Evolutionary conservation across 2,113 vertebrate species (phyloP), one percentile per base, ranked within the genome.

Genomic region (Hippocampus comes): DNA sequence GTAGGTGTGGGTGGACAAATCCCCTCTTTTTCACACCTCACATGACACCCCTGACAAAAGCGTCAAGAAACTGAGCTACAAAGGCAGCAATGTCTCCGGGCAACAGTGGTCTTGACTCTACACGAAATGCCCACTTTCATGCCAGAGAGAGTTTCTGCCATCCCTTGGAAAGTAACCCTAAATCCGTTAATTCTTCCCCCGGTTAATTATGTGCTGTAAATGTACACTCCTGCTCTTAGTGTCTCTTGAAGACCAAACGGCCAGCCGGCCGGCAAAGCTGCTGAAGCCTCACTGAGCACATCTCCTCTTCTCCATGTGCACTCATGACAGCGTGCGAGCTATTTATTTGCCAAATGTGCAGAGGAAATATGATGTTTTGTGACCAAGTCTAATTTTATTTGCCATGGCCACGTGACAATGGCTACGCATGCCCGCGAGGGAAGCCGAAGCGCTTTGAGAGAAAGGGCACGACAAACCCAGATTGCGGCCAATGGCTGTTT

Each of bases 341-440:
- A 63, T 78, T 71, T 81, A 70, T 71, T 70, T 65, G 75, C 67
- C 72, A 68, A 70, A 49, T 56, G 72, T 77, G 74, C 43, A 57
- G 46, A 63, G 42, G 57, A 66, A 71, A 46, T 56, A 68, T 73
- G 55, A 2, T 42, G 21, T 70, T 80, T 72, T 82, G 71, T 77
- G 69, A 80, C 77, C 81, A 86, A 76, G 82, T 69, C 83, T 55
- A 86, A 87, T 87, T 73, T 77, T 78, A 79, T 89, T 91, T 74
- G 68, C 75, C 75, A 82, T 65, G 82, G 80, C 85, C 84, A 89
- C 72, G 42, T 87, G 80, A 78, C 51, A 70, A 64, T 21, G 73
- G 79, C 81, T 81, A 83, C 76, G 74, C 78, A 49, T 70, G 77
- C 68, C 75, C 79, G 74, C 78, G 51, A 72, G 82, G 41, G 82